These are phyloP conservation scores for Euura lappo DNA, from an alignment of 1,140 invertebrate genomes.

Conservation along the genomic window DNA sequence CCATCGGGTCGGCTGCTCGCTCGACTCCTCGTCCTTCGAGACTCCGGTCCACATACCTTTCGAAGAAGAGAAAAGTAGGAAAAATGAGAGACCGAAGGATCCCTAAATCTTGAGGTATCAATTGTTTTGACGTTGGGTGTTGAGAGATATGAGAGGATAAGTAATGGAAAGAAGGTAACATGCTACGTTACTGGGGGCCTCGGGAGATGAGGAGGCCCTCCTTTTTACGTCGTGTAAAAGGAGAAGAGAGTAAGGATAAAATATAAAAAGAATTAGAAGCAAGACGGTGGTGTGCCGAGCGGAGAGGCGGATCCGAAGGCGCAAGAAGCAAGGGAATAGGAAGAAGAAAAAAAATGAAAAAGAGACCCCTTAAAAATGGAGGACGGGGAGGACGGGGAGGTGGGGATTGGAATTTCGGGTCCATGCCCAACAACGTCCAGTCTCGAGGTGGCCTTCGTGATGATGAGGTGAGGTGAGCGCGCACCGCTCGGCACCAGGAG, in stretches of 20 bases:
- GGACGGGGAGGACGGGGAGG: conserved; percentile 35
- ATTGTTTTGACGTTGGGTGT: background rate
- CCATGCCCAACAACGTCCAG: conserved; percentile 50
- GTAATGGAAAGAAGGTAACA: conserved; percentile 1
- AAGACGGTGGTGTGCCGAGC: conserved; percentile 1
- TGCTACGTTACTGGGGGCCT: conserved; percentile 32
- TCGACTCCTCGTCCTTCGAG: background rate
- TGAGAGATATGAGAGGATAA: background rate
- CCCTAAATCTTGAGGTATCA: background rate
- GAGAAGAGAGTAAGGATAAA: conserved; percentile 18
- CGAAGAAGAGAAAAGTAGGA: background rate
- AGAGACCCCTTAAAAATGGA: conserved; percentile 58
- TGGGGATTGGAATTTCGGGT: conserved; percentile 61
- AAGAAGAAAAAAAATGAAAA: conserved; percentile 23
- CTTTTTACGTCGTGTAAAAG: conserved; percentile 44
- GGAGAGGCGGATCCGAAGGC: conserved; percentile 20
- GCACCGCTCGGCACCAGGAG: conserved; percentile 17
- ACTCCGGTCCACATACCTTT: background rate
- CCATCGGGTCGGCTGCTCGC: conserved; percentile 1
- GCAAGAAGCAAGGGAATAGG: conserved; percentile 10
- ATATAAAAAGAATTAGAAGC: background rate
- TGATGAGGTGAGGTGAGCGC: conserved; percentile 53
- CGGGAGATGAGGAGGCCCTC: conserved; percentile 29
- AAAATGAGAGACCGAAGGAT: too few relatives aligned
- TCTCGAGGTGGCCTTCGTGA: conserved; percentile 58